Conservation (phyloP, 1,140 invertebrate genomes). For the Lepidurus packardi region DNA sequence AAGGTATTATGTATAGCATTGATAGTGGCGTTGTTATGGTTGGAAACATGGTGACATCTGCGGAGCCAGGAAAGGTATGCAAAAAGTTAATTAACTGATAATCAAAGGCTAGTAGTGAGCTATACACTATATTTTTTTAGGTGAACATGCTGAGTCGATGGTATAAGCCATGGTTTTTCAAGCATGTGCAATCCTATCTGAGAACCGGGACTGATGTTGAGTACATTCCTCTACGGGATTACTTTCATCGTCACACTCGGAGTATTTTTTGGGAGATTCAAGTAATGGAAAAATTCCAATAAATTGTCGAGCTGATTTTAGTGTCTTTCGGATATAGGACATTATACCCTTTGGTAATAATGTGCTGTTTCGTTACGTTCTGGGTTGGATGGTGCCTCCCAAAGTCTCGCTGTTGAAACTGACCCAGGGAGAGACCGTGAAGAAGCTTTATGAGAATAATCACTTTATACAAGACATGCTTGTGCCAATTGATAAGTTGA, state of each 20-base stretch:
- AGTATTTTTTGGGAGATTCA: constrained; percentile 78
- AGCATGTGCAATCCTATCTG: constrained; percentile 60
- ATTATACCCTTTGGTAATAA: constrained; percentile 83
- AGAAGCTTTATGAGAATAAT: constrained; percentile 66
- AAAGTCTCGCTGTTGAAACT: constrained; percentile 76
- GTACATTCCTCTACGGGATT: constrained; percentile 71
- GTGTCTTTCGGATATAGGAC: constrained; percentile 52
- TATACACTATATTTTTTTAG: constrained; percentile 40
- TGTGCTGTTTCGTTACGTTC: constrained; percentile 60
- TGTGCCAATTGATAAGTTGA: constrained; percentile 59
- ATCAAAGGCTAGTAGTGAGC: background rate
- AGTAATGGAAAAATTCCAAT: constrained; percentile 45
- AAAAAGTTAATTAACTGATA: background rate
- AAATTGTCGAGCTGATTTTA: background rate
- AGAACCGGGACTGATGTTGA: constrained; percentile 49
- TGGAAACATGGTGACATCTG: constrained; percentile 56
- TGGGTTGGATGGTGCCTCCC: constrained; percentile 75
- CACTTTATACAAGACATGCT: constrained; percentile 83
- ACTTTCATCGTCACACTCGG: constrained; percentile 73
- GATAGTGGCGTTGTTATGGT: constrained; percentile 68
- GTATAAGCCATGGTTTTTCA: constrained; percentile 81
- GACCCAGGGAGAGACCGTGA: constrained; percentile 67
- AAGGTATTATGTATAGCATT: constrained; percentile 60
- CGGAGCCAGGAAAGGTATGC: constrained; percentile 56
- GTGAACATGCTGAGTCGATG: constrained; percentile 68